Base-by-base conservation (phyloP, 2,888 invertebrate genomes). In the Bombylius major region DNA sequence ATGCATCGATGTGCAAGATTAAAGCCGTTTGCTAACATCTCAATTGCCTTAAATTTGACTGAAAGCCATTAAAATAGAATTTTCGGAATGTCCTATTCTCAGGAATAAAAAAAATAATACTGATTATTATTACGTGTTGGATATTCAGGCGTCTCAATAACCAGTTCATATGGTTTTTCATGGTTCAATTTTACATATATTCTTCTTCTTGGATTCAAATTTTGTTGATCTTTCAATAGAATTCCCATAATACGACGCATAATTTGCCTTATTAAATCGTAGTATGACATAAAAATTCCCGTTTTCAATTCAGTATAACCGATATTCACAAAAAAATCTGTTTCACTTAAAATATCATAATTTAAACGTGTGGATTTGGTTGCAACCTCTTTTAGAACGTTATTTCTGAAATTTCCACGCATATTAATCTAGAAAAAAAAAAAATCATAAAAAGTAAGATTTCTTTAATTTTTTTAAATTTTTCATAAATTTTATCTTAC, bases 181-280 rank as follows among this genome's bases (percentile, higher is more conserved):
- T 44, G 44, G 1, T 34, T 6, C 14, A 50, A 5, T 50, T 55
- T 59, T 3, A 52, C 33, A 36, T 44, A 49, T 32, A 59, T 47
- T 13, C 13, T 53, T 47, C 56, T 55, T 6, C 23, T 45, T 3
- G 31, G 5, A 12, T 49, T 11, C 13, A 23, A 14, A 32, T 51
- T 13, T 36, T 23, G n/a, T 54, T 51, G 11, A 36, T 55, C 5
- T 13, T 53, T 47, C 8, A 59, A 50, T 42, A 59, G 45, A 31
- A 57, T 50, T 48, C 59, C 59, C 39, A 59, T 56, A 11, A 39
- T 31, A 11, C 55, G 52, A 9, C 50, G 42, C 9, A 56, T 6
- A 39, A 57, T n/a, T 4, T 54, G 53, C 13, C 23, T 53, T 4
- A 46, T 13, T 4, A 57, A 5, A 13, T 57, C 51, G 32, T 52